A percentile compares a stretch with the other conserved stretches of the same genome.
These are phyloP conservation scores for Hyperopisus bebe DNA, from an alignment of 2,113 vertebrate species.

Conservation along the genomic window DNA sequence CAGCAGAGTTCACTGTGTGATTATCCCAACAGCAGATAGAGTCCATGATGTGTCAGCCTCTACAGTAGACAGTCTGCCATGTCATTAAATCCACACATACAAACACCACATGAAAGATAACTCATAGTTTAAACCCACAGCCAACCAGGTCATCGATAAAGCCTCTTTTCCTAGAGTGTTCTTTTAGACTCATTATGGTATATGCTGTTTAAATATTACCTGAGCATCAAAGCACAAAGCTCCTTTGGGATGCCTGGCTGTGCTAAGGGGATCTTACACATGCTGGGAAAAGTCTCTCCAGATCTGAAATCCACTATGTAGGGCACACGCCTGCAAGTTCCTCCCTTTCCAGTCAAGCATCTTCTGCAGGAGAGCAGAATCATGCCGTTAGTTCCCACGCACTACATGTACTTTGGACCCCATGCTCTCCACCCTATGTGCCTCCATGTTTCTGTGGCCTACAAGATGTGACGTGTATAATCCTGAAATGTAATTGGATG, in stretches of 20 bases:
- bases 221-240: not conserved
- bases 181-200: not conserved
- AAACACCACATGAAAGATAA: not conserved
- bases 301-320: not conserved
- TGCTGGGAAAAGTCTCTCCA: not conserved
- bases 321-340: not conserved
- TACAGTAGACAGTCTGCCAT: not conserved
- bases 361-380: not conserved
- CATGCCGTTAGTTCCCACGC: not conserved
- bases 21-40: not conserved
- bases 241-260: not conserved
- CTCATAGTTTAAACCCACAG: not conserved
- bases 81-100: not conserved
- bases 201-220: not conserved
- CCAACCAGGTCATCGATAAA: not conserved
- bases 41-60: not conserved
- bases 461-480: conserved; percentile 33
- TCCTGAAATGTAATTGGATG: conserved; percentile 56
- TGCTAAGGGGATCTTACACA: not conserved
- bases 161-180: not conserved
- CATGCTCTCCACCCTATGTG: not conserved
- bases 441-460: not conserved
- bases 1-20: conserved; percentile 3
- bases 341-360: not conserved
- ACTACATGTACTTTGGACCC: not conserved